Evolutionary conservation across 1,140 invertebrate species (phyloP).

Genomic region (Euwallacea similis): DNA sequence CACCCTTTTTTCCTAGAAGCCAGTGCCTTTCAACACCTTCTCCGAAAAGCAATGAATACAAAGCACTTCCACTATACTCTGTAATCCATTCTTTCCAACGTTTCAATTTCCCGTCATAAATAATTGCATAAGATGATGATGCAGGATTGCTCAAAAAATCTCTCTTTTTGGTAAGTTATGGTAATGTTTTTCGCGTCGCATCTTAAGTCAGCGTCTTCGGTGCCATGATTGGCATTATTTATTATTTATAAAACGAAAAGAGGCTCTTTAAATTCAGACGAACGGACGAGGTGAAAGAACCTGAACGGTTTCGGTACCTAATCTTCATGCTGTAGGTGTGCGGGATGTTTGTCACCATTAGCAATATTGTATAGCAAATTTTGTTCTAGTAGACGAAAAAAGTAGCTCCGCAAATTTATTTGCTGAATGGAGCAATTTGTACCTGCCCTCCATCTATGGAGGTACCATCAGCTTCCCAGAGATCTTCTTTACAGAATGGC

Average conservation of each 20-base stretch:
- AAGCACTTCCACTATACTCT: neutral
- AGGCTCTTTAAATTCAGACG: conserved; percentile 24
- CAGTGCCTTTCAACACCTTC: too few relatives aligned
- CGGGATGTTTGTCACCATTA: too few relatives aligned
- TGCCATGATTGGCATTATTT: conserved; percentile 33
- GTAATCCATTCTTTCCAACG: conserved; percentile 1
- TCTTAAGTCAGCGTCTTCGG: conserved; percentile 18
- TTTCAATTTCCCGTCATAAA: conserved; percentile 12
- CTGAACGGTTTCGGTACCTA: conserved; percentile 18
- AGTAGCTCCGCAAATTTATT: too few relatives aligned
- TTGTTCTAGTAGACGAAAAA: too few relatives aligned
- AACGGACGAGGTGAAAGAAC: conserved; percentile 23
- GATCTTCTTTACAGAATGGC: conserved; percentile 29
- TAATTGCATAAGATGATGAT: conserved; percentile 24
- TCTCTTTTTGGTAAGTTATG: conserved; percentile 31
- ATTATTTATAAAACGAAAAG: conserved; percentile 31
- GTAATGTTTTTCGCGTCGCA: conserved; percentile 21
- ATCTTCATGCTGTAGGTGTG: conserved; percentile 6
- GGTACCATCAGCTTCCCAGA: conserved; percentile 19
- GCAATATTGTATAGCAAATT: too few relatives aligned
- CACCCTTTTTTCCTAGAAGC: neutral
- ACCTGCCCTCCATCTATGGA: conserved; percentile 25
- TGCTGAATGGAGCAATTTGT: conserved; percentile 13
- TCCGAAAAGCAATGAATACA: conserved; percentile 2
- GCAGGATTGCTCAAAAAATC: conserved; percentile 17